These are phyloP conservation scores for Bombyx mandarina DNA, from an alignment of 1,140 invertebrate genomes.

Conservation along the genomic window DNA sequence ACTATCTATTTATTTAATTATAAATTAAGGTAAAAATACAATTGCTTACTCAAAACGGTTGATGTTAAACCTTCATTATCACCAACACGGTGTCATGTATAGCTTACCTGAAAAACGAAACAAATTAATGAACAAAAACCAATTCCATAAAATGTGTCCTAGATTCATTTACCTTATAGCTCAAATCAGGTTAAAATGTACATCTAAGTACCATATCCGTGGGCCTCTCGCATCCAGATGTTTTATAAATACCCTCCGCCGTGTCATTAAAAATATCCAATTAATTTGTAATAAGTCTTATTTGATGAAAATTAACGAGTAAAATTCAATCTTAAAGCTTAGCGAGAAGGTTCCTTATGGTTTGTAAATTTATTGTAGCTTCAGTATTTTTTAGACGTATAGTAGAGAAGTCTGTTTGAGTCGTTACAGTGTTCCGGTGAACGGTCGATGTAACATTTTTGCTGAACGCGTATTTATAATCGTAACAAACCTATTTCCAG, in stretches of 20 bases:
- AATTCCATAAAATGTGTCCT: too few species aligned
- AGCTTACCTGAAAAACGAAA: too few species aligned
- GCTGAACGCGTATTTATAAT: constrained; percentile 20
- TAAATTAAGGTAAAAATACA: too few species aligned
- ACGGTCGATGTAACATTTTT: constrained; percentile 31
- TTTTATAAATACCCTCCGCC: constrained; percentile 33
- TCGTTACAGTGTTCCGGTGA: constrained; percentile 32
- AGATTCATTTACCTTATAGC: constrained; percentile 4
- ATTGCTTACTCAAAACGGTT: too few species aligned
- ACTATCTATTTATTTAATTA: too few species aligned
- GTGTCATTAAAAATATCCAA: constrained; percentile 48
- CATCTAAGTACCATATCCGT: constrained; percentile 20
- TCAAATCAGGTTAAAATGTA: constrained; percentile 5
- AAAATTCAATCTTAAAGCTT: constrained; percentile 21
- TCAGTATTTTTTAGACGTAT: constrained; percentile 29
- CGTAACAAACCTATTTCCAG: constrained; percentile 1
- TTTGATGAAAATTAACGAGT: constrained; percentile 15
- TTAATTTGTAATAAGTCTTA: constrained; percentile 44
- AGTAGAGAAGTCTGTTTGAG: constrained; percentile 30
- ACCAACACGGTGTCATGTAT: too few species aligned
- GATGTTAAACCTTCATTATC: too few species aligned
- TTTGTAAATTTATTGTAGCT: constrained; percentile 1
- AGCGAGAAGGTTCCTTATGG: constrained; percentile 5
- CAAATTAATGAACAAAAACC: too few species aligned
- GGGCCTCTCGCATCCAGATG: constrained; percentile 20